These are phyloP conservation scores for Aporophyla nigra DNA, from an alignment of 2,888 invertebrate species.

Conservation along the genomic window DNA sequence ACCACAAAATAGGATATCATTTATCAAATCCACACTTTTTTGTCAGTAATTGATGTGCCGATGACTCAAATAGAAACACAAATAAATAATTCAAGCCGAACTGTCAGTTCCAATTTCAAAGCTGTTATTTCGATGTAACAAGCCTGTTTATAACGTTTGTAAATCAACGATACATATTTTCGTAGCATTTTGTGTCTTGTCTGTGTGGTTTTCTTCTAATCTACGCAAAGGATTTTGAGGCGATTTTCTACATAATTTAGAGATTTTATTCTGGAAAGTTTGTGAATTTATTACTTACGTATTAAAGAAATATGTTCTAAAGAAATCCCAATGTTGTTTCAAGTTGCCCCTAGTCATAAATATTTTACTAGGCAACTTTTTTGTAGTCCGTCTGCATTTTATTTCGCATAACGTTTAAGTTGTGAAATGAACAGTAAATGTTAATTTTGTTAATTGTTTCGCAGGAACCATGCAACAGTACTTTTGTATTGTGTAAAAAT, in stretches of 20 bases:
- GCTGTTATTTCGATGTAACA: slow-evolving; percentile 30
- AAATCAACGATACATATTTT: slow-evolving; percentile 7
- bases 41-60: neutral
- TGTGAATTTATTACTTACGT: neutral
- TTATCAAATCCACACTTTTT: slow-evolving; percentile 33
- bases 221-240: neutral
- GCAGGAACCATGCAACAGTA: slow-evolving; percentile 60
- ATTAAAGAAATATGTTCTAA: neutral
- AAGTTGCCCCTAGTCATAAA: neutral
- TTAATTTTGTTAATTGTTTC: slow-evolving; percentile 56
- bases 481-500: slow-evolving; percentile 49
- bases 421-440: slow-evolving; percentile 50
- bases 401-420: slow-evolving; percentile 31
- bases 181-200: neutral
- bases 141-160: slow-evolving; percentile 29
- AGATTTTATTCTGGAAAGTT: neutral
- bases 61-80: slow-evolving; percentile 9
- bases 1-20: neutral
- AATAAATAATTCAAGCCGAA: slow-evolving; percentile 29
- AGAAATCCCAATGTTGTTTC: neutral
- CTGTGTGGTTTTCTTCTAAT: neutral
- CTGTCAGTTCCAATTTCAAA: slow-evolving; percentile 24
- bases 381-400: slow-evolving; percentile 6
- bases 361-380: slow-evolving; percentile 38
- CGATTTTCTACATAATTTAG: neutral